Evolutionary conservation across 1,140 invertebrate species (phyloP).

Genomic region (Augochlora pura): DNA sequence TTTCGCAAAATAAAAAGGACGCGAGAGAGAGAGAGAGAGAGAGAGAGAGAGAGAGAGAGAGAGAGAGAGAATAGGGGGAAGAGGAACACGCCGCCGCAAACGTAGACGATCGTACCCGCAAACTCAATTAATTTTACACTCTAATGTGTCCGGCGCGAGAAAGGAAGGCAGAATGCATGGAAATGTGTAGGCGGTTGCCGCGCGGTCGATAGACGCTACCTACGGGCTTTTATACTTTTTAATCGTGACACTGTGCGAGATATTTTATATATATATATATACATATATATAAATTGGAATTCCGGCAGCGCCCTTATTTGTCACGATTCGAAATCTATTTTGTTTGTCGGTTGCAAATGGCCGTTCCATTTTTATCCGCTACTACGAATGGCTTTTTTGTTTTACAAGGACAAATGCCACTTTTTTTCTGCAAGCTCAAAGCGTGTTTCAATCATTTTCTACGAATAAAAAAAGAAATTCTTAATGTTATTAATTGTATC

Average conservation of each 20-base stretch:
- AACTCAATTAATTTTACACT: constrained; percentile 50
- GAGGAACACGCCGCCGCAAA: constrained; percentile 25
- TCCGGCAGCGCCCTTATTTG: neutral
- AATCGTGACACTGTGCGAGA: neutral
- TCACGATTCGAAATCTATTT: neutral
- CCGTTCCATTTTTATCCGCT: too few relatives aligned
- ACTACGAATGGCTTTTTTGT: too few relatives aligned
- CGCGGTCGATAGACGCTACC: neutral
- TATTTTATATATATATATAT: neutral
- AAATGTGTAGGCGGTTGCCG: neutral
- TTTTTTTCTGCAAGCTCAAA: too few relatives aligned
- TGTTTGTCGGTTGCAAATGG: too few relatives aligned
- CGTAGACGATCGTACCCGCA: constrained; percentile 4
- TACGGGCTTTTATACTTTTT: constrained; percentile 2
- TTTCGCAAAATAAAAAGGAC: neutral
- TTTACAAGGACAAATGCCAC: too few relatives aligned
- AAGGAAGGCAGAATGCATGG: neutral
- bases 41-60: too few relatives aligned
- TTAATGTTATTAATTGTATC: too few relatives aligned
- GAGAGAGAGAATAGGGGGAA: neutral
- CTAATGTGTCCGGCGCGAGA: neutral
- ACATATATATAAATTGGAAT: neutral
- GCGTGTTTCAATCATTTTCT: too few relatives aligned
- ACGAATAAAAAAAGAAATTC: too few relatives aligned
- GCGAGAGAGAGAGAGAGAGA: too few relatives aligned